Evolutionary conservation across 2,797 vertebrate species (phyloP).

Genomic region (Merluccius polli): DNA sequence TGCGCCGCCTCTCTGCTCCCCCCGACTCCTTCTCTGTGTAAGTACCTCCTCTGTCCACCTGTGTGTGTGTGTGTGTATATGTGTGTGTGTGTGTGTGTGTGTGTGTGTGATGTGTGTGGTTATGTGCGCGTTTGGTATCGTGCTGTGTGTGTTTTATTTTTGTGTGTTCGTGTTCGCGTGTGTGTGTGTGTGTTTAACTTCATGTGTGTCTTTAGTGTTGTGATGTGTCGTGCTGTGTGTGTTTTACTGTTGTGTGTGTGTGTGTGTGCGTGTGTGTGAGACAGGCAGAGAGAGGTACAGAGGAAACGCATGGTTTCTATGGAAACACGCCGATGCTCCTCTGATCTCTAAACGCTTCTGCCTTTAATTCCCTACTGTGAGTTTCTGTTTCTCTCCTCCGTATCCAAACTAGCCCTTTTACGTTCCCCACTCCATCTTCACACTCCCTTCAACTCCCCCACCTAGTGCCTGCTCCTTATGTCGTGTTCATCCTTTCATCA

Average conservation of each 20-base stretch:
- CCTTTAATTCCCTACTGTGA: background rate
- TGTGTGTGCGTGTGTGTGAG: background rate
- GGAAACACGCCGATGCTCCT: background rate
- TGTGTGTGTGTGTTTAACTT: slow-evolving; percentile 1
- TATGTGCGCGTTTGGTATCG: background rate
- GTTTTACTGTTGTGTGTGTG: slow-evolving; percentile 12
- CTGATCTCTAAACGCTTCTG: background rate
- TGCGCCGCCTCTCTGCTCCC: slow-evolving; percentile 97
- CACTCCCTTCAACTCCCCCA: background rate
- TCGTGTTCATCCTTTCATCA: background rate
- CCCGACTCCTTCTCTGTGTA: slow-evolving; percentile 98
- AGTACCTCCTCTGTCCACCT: slow-evolving; percentile 79
- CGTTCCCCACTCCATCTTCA: background rate
- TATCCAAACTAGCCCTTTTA: background rate
- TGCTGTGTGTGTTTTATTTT: slow-evolving; percentile 2
- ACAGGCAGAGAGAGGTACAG: background rate
- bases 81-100: background rate
- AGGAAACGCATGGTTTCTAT: slow-evolving; percentile 2
- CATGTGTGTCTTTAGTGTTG: background rate
- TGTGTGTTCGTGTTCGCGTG: slow-evolving; percentile 1
- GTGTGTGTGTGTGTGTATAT: slow-evolving; percentile 12
- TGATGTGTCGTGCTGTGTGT: slow-evolving; percentile 5
- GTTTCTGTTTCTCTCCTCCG: background rate
- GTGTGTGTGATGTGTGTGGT: slow-evolving; percentile 2
- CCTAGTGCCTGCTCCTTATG: background rate